Conservation (phyloP, 2,888 invertebrate species). For the Tenthredo scrophulariae region DNA sequence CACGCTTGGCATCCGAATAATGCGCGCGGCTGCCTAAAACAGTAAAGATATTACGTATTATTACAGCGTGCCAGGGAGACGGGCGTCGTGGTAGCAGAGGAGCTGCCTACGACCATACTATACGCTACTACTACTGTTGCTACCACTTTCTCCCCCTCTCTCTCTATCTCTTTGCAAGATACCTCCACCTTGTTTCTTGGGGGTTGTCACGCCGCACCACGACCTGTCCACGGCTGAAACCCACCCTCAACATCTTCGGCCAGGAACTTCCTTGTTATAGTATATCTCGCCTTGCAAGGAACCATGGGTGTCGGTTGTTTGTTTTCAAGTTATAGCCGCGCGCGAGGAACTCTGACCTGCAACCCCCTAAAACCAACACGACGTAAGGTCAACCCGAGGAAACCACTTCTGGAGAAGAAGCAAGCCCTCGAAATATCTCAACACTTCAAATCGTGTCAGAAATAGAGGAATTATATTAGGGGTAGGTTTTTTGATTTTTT, state of each 20-base stretch:
- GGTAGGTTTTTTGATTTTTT: not conserved
- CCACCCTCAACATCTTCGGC: conserved; percentile 22
- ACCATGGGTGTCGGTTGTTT: conserved; percentile 7
- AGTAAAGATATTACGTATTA: conserved; percentile 76
- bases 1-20: conserved; percentile 75
- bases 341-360: not conserved
- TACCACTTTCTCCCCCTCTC: not conserved
- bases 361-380: conserved; percentile 6
- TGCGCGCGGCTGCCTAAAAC: conserved; percentile 75
- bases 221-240: conserved; percentile 16
- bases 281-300: not conserved
- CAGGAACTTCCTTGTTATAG: conserved; percentile 22
- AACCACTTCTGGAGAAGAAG: not conserved
- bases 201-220: conserved; percentile 18
- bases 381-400: not conserved
- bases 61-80: conserved; percentile 71
- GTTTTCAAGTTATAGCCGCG: conserved; percentile 33
- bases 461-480: not conserved
- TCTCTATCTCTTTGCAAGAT: not conserved
- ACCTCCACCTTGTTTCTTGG: not conserved
- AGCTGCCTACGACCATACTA: conserved; percentile 26
- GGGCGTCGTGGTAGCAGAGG: conserved; percentile 17
- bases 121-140: not conserved
- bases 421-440: not conserved
- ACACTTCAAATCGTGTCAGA: not conserved